Percentiles rank a stretch among this genome's conserved stretches.
Conservation (phyloP, 2,113 vertebrate species). For the Colinus virginianus region DNA sequence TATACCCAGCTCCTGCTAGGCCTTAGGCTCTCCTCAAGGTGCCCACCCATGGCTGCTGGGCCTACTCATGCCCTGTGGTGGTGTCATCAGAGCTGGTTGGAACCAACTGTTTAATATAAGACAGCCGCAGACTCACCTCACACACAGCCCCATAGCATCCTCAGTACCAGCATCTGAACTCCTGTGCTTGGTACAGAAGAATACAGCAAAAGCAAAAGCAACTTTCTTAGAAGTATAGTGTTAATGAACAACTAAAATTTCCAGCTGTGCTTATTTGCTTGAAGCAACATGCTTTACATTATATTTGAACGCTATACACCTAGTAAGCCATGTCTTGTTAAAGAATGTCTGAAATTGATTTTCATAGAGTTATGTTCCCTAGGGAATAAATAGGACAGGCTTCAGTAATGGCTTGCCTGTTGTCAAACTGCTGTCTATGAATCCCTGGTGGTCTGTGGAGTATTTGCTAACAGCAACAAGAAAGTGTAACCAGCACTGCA, state of each 20-base stretch:
- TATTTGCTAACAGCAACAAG: background rate
- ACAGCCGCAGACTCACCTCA: rapidly evolving
- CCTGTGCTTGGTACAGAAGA: rapidly evolving
- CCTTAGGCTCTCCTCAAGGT: background rate
- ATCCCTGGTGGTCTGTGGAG: no score
- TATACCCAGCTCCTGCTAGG: no score
- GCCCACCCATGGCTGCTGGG: background rate
- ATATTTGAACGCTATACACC: background rate
- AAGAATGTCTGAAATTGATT: background rate
- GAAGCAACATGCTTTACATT: background rate
- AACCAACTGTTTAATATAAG: rapidly evolving
- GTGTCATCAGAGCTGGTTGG: background rate
- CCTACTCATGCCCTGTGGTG: background rate
- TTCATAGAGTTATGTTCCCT: background rate
- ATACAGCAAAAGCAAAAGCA: background rate
- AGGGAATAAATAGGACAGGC: background rate
- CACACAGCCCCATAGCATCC: rapidly evolving
- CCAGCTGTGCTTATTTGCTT: background rate
- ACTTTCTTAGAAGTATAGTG: background rate
- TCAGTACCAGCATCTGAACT: rapidly evolving
- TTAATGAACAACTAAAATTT: background rate
- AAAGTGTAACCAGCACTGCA: background rate
- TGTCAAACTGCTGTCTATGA: background rate
- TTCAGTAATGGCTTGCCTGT: background rate
- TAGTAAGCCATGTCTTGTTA: background rate